A percentile compares a stretch with the other conserved stretches of the same genome.
phyloP scores from a whole-genome alignment of 1,140 invertebrate species.

The Bombus pyrosoma region DNA sequence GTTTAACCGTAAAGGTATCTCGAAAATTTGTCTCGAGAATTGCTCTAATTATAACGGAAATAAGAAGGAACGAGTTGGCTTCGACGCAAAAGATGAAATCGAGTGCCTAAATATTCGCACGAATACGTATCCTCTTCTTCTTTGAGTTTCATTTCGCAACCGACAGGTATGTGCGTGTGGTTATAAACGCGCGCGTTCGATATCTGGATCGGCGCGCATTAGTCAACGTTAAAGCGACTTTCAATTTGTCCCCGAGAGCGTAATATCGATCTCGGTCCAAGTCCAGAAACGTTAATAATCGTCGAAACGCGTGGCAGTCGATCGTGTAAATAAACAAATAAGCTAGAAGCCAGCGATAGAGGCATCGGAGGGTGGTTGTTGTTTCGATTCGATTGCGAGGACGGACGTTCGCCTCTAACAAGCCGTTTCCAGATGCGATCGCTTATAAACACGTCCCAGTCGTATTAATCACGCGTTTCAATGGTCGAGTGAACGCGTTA shows the following conservation, averaged over 20 bases:
- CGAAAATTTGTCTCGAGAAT: too few species aligned
- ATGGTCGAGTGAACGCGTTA: constrained; percentile 30
- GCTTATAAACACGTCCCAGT: constrained; percentile 42
- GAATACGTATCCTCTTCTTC: too few species aligned
- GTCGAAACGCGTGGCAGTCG: background rate
- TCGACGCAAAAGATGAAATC: background rate
- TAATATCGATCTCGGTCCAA: background rate
- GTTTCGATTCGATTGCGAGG: background rate
- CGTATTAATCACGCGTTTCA: constrained; percentile 44
- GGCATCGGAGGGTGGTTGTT: background rate
- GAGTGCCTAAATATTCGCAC: background rate
- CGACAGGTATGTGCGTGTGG: too few species aligned
- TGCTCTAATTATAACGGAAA: too few species aligned
- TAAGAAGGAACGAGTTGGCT: background rate
- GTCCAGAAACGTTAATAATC: constrained; percentile 17
- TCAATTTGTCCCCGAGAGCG: background rate
- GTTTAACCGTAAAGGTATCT: background rate
- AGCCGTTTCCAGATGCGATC: constrained; percentile 38
- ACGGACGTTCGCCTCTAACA: background rate
- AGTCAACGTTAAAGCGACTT: background rate
- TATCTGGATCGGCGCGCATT: background rate
- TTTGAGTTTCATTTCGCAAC: background rate
- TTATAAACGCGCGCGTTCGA: too few species aligned
- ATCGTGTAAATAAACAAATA: constrained; percentile 28
- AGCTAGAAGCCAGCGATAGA: background rate